Evolutionary conservation across 1,140 invertebrate species (phyloP).

Genomic region (Zophobas morio): DNA sequence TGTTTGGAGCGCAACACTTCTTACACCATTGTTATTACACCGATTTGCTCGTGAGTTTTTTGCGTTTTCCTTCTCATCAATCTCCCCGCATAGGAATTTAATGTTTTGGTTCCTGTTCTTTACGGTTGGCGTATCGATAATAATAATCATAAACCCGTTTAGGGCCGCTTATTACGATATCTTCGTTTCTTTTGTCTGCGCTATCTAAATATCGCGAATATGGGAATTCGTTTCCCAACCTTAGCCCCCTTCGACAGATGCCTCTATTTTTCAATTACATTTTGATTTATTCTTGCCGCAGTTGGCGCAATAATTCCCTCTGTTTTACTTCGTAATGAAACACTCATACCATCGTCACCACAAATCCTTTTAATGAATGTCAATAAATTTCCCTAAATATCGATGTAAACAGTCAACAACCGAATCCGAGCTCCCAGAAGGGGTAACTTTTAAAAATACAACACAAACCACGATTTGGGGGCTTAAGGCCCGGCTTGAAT

Average conservation of each 20-base stretch:
- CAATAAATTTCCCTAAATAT: conserved; percentile 28
- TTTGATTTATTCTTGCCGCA: conserved; percentile 30
- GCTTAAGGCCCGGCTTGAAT: conserved; percentile 40
- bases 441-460: conserved; percentile 23
- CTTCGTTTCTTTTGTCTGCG: too few relatives aligned
- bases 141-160: too few relatives aligned
- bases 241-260: conserved; percentile 36
- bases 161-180: too few relatives aligned
- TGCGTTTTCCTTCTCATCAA: too few relatives aligned
- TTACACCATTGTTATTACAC: too few relatives aligned
- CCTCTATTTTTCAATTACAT: conserved; percentile 44
- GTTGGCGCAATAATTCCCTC: conserved; percentile 14
- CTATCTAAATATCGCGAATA: too few relatives aligned
- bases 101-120: too few relatives aligned
- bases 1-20: too few relatives aligned
- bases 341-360: conserved; percentile 10
- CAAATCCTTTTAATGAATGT: conserved; percentile 37
- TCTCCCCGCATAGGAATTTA: too few relatives aligned
- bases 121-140: too few relatives aligned
- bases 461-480: conserved; percentile 13
- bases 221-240: background rate
- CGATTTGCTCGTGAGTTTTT: too few relatives aligned
- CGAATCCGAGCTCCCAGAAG: conserved; percentile 6
- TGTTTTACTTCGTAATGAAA: conserved; percentile 29
- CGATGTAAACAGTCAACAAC: conserved; percentile 26